Base-by-base conservation (phyloP, 2,113 vertebrate genomes). In the Halichoerus grypus region DNA sequence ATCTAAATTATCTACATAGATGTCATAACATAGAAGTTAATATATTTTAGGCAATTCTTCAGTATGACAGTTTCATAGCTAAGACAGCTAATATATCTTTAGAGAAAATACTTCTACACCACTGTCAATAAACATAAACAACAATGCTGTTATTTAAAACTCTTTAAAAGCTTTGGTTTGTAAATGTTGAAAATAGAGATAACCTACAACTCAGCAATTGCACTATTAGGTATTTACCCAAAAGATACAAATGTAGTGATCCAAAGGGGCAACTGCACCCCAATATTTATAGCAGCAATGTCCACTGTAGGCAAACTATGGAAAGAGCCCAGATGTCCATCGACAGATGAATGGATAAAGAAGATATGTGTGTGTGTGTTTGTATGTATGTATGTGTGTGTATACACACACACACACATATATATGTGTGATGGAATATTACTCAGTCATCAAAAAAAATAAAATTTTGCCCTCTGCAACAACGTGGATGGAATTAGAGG, bases 1-100 rank as follows among this genome's bases (percentile, higher is more conserved):
- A 91, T 80, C 76, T 95, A 93, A 83, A 55, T 90, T 92, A 97
- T 80, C 36, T 96, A 85, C 28, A 95, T 7, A 94, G 33, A 97
- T 63, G 71, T 93, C 71, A 92, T 72, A 94, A 92, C 53, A 63
- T 28, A 51, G 16, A 21, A 85, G 7, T 67, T 91, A 93, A 83
- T 59, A 18, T 59, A 88, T 77, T 76, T 84, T 90, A 79, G 84
- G 59, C 61, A 97, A 65, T 86, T 92, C 83, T 96, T 53, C 36
- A 77, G 31, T 36, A 95, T 72, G 31, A 91, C 55, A 92, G 61
- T 72, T 4, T 36, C 83, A 93, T 8, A 65, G 24, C 28, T 28
- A 92, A 8, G 13, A 81, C 13, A 94, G 49, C 39, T 88, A 79
- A 36, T 15, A 46, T n/a, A 89, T 88, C 81, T 80, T 89, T 42